phyloP scores from a whole-genome alignment of 2,113 vertebrate species.

The Calonectris borealis region DNA sequence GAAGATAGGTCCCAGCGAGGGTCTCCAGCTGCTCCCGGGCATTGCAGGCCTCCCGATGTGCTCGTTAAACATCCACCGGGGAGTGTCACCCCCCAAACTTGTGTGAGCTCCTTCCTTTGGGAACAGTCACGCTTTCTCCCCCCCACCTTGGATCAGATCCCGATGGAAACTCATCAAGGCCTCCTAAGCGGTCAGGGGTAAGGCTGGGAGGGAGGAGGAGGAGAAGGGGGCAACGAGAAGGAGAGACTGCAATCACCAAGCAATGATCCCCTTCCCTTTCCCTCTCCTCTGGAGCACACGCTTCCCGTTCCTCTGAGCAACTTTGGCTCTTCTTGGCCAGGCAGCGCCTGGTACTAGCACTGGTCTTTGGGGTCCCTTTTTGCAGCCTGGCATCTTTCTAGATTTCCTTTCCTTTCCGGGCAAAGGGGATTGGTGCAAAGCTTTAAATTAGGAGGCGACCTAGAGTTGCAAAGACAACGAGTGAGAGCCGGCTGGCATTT shows the following conservation, averaged over 20 bases:
- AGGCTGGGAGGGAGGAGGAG: slow-evolving; percentile 9
- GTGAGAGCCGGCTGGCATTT: not conserved
- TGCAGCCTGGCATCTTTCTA: slow-evolving; percentile 23
- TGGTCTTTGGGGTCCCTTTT: not conserved
- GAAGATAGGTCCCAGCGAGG: slow-evolving; percentile 13
- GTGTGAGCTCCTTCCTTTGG: slow-evolving; percentile 61
- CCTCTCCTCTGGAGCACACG: not conserved
- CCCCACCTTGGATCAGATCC: slow-evolving; percentile 68
- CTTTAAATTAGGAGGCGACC: slow-evolving; percentile 59
- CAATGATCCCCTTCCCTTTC: not conserved
- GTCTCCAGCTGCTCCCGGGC: slow-evolving; percentile 8
- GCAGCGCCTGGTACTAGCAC: slow-evolving; percentile 21
- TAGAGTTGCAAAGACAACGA: slow-evolving; percentile 22
- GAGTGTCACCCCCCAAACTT: slow-evolving; percentile 55
- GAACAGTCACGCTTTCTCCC: slow-evolving; percentile 52
- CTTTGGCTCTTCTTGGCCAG: slow-evolving; percentile 61
- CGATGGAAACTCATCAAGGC: slow-evolving; percentile 57
- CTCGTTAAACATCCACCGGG: slow-evolving; percentile 31
- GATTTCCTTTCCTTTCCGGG: not conserved
- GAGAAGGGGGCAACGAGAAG: not conserved
- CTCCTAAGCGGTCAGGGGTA: slow-evolving; percentile 33
- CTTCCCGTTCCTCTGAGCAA: slow-evolving; percentile 53
- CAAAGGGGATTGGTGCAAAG: slow-evolving; percentile 65
- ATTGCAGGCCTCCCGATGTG: not conserved
- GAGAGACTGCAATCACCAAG: not conserved